A percentile compares a stretch with the other conserved stretches of the same genome.
These are phyloP conservation scores for Hydraecia micacea DNA, from an alignment of 2,888 invertebrate genomes.

Conservation along the genomic window DNA sequence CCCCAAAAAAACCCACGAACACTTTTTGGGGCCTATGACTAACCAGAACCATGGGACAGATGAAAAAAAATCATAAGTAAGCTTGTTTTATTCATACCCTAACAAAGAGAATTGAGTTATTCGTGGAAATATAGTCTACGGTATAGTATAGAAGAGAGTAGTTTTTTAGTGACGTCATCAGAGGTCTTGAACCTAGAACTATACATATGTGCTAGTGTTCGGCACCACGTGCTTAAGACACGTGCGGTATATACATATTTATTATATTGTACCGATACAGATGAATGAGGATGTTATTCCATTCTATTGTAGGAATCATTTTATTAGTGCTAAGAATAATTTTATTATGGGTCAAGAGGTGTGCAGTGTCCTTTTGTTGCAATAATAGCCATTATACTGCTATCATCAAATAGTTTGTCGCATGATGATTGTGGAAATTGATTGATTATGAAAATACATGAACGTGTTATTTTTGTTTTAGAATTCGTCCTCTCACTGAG, in stretches of 20 bases:
- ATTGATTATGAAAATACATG: conserved; percentile 5
- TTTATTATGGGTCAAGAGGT: conserved; percentile 8
- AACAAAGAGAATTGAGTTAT: conserved; percentile 2
- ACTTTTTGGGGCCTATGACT: conserved; percentile 18
- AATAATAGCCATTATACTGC: neutral
- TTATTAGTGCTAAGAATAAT: conserved; percentile 14
- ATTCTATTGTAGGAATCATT: conserved; percentile 22
- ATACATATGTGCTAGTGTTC: conserved; percentile 42
- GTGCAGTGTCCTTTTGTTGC: neutral
- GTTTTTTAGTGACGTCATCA: conserved; percentile 53
- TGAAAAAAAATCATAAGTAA: conserved; percentile 5
- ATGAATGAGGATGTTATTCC: conserved; percentile 40
- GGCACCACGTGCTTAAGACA: conserved; percentile 60
- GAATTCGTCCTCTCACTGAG: too few species aligned
- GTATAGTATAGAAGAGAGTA: conserved; percentile 1
- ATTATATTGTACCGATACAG: conserved; percentile 17
- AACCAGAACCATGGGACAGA: conserved; percentile 12
- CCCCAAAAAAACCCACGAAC: conserved; percentile 9
- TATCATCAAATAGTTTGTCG: neutral
- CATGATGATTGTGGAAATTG: conserved; percentile 14
- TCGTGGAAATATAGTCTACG: conserved; percentile 27
- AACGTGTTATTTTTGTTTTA: neutral
- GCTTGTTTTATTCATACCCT: conserved; percentile 40
- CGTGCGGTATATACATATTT: conserved; percentile 29
- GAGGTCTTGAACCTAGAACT: conserved; percentile 64